Percentiles rank a stretch among this genome's conserved stretches.
Evolutionary conservation across 2,888 invertebrate species (phyloP).

Genomic region (Calameuta filiformis): DNA sequence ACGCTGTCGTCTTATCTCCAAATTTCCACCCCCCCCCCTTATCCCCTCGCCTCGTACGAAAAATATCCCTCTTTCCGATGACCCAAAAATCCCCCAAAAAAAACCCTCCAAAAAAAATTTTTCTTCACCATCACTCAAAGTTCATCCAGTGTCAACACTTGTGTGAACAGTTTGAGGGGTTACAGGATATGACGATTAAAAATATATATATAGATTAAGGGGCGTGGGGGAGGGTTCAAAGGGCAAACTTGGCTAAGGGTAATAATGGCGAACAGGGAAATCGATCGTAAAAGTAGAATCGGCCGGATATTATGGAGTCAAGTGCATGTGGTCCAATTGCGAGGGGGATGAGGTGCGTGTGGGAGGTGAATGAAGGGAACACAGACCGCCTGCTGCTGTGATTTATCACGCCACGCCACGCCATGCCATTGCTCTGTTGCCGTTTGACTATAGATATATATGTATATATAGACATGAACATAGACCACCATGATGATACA

Average conservation of each 20-base stretch:
- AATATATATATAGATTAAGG: neutral
- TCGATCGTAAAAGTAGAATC: neutral
- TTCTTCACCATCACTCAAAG: too few species aligned
- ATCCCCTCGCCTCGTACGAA: too few species aligned
- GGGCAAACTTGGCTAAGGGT: neutral
- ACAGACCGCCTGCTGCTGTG: constrained; percentile 60
- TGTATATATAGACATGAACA: constrained; percentile 24
- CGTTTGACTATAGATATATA: neutral
- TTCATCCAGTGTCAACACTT: neutral
- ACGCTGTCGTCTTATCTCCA: constrained; percentile 15
- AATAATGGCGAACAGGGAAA: neutral
- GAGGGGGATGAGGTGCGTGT: constrained; percentile 29
- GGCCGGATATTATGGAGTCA: constrained; percentile 45
- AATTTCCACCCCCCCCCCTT: neutral
- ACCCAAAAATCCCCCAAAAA: neutral
- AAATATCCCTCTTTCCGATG: too few species aligned
- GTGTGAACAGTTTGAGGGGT: neutral
- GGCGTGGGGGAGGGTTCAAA: neutral
- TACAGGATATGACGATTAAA: neutral
- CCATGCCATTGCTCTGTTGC: constrained; percentile 34
- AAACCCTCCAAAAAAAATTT: neutral
- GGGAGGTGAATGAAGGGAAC: constrained; percentile 58
- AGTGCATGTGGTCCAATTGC: constrained; percentile 53
- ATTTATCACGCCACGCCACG: constrained; percentile 59
- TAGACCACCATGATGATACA: constrained; percentile 61